Evolutionary conservation across 37 sponge, comb jelly and placozoan genomes (phyloP).

Genomic region (Halichondria panicea): DNA sequence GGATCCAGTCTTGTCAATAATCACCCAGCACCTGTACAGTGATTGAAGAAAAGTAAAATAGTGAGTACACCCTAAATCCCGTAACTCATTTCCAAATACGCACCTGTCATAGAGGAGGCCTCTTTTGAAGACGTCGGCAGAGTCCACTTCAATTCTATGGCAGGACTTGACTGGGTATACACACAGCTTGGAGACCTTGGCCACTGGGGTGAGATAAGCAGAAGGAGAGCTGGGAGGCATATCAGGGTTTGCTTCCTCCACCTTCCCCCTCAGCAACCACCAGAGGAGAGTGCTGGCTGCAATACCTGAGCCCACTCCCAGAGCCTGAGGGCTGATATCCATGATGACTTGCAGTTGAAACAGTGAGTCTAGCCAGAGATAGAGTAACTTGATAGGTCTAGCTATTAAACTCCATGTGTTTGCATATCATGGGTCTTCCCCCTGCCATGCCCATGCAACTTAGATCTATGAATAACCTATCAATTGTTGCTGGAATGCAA

Average conservation of each 20-base stretch:
- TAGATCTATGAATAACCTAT: too few relatives aligned
- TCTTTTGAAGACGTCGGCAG: constrained; percentile 6
- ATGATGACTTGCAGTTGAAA: too few relatives aligned
- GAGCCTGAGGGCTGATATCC: too few relatives aligned
- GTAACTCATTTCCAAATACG: not conserved
- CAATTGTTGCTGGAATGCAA: too few relatives aligned
- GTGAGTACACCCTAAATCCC: not conserved
- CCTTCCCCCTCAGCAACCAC: constrained; percentile 7
- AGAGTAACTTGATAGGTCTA: too few relatives aligned
- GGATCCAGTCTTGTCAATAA: constrained; percentile 16
- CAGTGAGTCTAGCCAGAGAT: too few relatives aligned
- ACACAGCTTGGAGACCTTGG: constrained; percentile 36
- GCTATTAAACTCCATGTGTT: too few relatives aligned
- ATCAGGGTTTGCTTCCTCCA: not conserved
- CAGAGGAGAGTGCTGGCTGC: not conserved
- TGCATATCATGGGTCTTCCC: too few relatives aligned
- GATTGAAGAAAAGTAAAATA: not conserved
- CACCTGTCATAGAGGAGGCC: constrained; percentile 68
- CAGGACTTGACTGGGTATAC: constrained; percentile 60
- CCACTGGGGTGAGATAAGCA: constrained; percentile 20
- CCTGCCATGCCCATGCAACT: too few relatives aligned
- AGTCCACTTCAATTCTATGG: constrained; percentile 28
- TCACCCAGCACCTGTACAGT: constrained; percentile 38
- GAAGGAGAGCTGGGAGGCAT: not conserved
- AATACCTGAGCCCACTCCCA: not conserved